These are phyloP conservation scores for Tiliqua scincoides DNA, from an alignment of 2,113 vertebrate genomes.

Conservation along the genomic window DNA sequence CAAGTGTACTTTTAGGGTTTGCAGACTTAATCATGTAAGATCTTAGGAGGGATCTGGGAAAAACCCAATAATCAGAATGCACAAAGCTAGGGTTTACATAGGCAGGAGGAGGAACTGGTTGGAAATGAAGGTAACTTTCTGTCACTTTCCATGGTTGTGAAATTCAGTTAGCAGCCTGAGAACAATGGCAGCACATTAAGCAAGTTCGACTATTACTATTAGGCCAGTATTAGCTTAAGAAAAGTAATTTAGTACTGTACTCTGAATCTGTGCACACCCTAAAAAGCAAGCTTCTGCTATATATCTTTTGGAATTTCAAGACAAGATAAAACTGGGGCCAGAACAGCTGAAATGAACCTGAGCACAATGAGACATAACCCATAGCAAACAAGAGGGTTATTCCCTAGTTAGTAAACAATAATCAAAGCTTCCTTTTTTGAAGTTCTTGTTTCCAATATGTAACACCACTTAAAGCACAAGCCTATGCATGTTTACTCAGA, in stretches of 20 bases:
- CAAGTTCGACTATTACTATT: background rate
- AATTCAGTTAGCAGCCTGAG: conserved; percentile 7
- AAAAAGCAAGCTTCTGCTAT: background rate
- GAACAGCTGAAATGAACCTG: background rate
- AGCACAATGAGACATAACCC: background rate
- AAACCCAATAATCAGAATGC: background rate
- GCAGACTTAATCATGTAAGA: background rate
- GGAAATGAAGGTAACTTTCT: conserved; percentile 21
- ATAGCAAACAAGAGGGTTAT: background rate
- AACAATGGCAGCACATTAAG: background rate
- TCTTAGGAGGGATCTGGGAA: background rate
- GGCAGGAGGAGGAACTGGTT: background rate
- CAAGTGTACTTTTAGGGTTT: background rate
- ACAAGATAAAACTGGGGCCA: background rate
- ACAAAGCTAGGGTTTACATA: background rate
- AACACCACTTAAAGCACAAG: background rate
- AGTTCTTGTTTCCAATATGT: background rate
- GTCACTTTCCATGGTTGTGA: background rate
- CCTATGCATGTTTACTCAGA: too few species aligned
- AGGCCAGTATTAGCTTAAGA: background rate
- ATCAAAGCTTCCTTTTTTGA: background rate
- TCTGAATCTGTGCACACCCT: background rate
- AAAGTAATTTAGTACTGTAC: background rate
- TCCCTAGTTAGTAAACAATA: background rate
- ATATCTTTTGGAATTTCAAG: background rate